These are phyloP conservation scores for Rhimphoctona megacephalus DNA, from an alignment of 2,888 invertebrate species.

Conservation along the genomic window DNA sequence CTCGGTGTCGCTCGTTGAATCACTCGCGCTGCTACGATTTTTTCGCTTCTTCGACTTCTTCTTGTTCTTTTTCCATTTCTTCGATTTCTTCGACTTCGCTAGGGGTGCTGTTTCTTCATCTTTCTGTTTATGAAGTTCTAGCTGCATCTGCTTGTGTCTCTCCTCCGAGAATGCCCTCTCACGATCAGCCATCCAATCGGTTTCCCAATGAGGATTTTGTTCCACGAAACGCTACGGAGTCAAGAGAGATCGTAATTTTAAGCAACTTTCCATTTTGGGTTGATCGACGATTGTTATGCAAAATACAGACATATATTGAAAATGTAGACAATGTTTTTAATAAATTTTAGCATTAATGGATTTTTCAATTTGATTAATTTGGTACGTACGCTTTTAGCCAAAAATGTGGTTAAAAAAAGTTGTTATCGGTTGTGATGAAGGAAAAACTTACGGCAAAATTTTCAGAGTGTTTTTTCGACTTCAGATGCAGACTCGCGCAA, in stretches of 20 bases:
- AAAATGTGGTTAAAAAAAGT: not conserved
- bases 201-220: slow-evolving; percentile 95
- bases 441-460: slow-evolving; percentile 91
- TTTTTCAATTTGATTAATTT: not conserved
- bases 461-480: slow-evolving; percentile 91
- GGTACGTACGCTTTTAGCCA: no score
- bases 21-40: slow-evolving; percentile 84
- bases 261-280: not conserved
- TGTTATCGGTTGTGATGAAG: not conserved
- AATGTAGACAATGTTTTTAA: not conserved
- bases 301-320: not conserved
- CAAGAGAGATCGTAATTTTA: slow-evolving; percentile 6
- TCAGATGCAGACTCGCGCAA: slow-evolving; percentile 94
- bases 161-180: slow-evolving; percentile 88
- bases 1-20: slow-evolving; percentile 83
- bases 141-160: slow-evolving; percentile 83
- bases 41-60: slow-evolving; percentile 86
- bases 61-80: slow-evolving; percentile 87
- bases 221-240: slow-evolving; percentile 90
- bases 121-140: slow-evolving; percentile 86
- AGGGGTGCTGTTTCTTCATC: slow-evolving; percentile 85
- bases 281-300: not conserved
- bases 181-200: slow-evolving; percentile 93
- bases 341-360: not conserved
- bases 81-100: slow-evolving; percentile 87